A percentile compares a stretch with the other conserved stretches of the same genome.
phyloP scores from a whole-genome alignment of 1,140 invertebrate species.

The Melipona quadrifasciata region DNA sequence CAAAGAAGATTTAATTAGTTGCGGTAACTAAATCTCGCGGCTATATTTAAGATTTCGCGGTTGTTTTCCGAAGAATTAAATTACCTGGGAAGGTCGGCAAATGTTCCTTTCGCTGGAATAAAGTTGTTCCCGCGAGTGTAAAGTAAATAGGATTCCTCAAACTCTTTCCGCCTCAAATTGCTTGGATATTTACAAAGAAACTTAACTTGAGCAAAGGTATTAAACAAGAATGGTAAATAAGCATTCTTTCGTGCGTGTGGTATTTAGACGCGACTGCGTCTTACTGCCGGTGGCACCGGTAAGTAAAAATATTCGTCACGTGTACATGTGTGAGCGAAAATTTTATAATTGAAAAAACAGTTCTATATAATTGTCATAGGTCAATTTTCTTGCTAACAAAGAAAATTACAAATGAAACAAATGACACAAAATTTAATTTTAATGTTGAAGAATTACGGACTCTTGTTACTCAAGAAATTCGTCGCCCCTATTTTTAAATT shows the following conservation, averaged over 20 bases:
- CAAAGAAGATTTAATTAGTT: conserved; percentile 8
- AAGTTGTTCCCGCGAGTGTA: not conserved
- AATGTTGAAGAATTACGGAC: not conserved
- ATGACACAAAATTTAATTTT: not conserved
- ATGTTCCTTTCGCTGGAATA: conserved; percentile 1
- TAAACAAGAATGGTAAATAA: not conserved
- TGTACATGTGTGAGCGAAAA: not conserved
- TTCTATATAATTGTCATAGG: not conserved
- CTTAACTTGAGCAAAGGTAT: not conserved
- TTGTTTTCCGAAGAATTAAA: conserved; percentile 2
- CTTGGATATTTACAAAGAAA: conserved; percentile 10
- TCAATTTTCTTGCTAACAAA: no score
- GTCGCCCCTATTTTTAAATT: not conserved
- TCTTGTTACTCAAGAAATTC: not conserved
- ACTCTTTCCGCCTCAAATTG: not conserved
- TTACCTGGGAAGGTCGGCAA: not conserved
- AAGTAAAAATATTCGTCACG: not conserved
- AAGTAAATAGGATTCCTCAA: not conserved
- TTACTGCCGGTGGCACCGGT: not conserved
- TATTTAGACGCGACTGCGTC: not conserved
- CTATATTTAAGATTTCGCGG: not conserved
- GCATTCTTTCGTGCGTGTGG: not conserved
- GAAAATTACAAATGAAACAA: no score
- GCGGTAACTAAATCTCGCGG: not conserved
- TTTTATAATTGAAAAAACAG: not conserved